Conservation (phyloP, 2,113 vertebrate species). For the Nothocercus nigrocapillus region DNA sequence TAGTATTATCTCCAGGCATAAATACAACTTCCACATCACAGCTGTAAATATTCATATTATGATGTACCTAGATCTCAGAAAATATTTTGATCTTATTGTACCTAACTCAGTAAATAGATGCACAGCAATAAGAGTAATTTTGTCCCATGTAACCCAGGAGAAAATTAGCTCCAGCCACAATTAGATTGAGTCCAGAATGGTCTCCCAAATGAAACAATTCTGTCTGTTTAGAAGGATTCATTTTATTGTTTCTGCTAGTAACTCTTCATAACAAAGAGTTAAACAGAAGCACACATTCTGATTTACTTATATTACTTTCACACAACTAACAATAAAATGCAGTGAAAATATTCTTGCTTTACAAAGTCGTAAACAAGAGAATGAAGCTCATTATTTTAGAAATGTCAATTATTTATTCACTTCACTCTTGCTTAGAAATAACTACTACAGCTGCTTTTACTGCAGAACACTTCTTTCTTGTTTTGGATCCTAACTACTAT, state of each 20-base stretch:
- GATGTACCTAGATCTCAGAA: background rate
- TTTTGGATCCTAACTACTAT: background rate
- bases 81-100: background rate
- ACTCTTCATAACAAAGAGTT: background rate
- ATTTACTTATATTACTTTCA: background rate
- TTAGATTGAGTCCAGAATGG: background rate
- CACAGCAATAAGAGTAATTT: background rate
- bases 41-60: background rate
- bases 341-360: background rate
- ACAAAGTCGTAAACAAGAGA: background rate
- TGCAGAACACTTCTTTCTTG: background rate
- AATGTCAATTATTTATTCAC: background rate
- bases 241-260: background rate
- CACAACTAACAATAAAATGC: background rate
- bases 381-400: background rate
- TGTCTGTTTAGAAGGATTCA: background rate
- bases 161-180: conserved; percentile 5
- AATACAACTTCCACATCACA: fast-evolving
- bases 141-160: background rate
- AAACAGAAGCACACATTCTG: background rate
- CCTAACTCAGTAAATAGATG: background rate
- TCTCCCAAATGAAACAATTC: background rate
- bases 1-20: background rate
- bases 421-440: background rate
- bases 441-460: background rate